A percentile compares a stretch with the other conserved stretches of the same genome.
phyloP scores from a whole-genome alignment of 2,888 invertebrate species.

The Thymelicus acteon region DNA sequence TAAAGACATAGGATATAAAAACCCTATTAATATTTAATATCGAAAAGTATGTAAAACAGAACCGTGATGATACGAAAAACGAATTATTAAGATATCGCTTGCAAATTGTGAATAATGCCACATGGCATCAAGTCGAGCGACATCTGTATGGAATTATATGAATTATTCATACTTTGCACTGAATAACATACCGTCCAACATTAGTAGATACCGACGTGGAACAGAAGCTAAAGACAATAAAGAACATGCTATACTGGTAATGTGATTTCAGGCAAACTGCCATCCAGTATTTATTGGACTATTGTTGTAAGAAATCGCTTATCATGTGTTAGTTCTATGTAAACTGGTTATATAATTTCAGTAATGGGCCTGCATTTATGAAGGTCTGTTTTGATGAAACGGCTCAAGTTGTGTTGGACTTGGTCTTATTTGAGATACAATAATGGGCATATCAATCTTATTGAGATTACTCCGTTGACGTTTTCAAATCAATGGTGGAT shows the following conservation, averaged over 20 bases:
- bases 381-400: constrained; percentile 23
- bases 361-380: constrained; percentile 23
- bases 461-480: constrained; percentile 46
- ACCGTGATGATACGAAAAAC: constrained; percentile 15
- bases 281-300: not conserved
- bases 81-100: constrained; percentile 59
- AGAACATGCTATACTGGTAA: not conserved
- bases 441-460: constrained; percentile 48
- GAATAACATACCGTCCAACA: constrained; percentile 5
- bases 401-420: constrained; percentile 35
- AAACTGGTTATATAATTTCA: constrained; percentile 18
- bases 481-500: constrained; percentile 44
- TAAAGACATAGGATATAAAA: constrained; percentile 1
- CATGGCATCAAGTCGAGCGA: constrained; percentile 58
- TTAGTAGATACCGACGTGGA: not conserved
- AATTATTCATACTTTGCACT: constrained; percentile 63
- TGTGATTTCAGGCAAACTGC: not conserved
- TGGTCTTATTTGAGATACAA: constrained; percentile 42
- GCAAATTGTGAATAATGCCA: constrained; percentile 75
- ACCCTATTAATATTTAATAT: constrained; percentile 9
- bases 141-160: constrained; percentile 62
- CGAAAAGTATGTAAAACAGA: constrained; percentile 3
- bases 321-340: constrained; percentile 24
- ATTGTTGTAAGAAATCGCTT: not conserved
- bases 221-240: not conserved